Conservation (phyloP, 2,113 vertebrate species). For the Plecotus auritus region DNA sequence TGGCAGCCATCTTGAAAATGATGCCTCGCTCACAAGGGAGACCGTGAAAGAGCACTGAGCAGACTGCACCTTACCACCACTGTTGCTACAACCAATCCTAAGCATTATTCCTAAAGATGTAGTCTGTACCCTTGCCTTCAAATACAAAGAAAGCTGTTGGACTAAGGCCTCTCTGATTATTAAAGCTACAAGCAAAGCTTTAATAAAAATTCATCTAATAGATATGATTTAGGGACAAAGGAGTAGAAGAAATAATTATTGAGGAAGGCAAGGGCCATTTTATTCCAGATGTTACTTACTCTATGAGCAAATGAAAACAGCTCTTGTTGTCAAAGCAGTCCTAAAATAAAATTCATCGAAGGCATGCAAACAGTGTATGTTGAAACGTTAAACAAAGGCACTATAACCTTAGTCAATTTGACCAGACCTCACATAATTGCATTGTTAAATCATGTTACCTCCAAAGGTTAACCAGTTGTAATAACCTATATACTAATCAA, state of each 20-base stretch:
- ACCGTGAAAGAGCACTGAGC: not conserved
- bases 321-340: not conserved
- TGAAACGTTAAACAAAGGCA: constrained; percentile 54
- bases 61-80: not conserved
- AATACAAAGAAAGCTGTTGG: not conserved
- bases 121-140: not conserved
- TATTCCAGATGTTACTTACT: not conserved
- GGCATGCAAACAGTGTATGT: not conserved
- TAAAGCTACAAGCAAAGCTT: not conserved
- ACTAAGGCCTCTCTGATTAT: not conserved
- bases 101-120: not conserved
- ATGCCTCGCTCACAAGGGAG: constrained; percentile 54
- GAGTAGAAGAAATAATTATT: not conserved
- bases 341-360: not conserved
- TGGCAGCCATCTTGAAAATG: constrained; percentile 73
- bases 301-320: not conserved
- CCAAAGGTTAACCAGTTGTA: not conserved
- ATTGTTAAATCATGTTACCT: not conserved
- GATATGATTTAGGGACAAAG: not conserved
- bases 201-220: not conserved
- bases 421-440: not conserved
- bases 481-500: not conserved
- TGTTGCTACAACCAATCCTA: not conserved
- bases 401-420: not conserved
- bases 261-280: not conserved